These are phyloP conservation scores for Periplaneta americana DNA, from an alignment of 1,140 invertebrate species.

Conservation along the genomic window DNA sequence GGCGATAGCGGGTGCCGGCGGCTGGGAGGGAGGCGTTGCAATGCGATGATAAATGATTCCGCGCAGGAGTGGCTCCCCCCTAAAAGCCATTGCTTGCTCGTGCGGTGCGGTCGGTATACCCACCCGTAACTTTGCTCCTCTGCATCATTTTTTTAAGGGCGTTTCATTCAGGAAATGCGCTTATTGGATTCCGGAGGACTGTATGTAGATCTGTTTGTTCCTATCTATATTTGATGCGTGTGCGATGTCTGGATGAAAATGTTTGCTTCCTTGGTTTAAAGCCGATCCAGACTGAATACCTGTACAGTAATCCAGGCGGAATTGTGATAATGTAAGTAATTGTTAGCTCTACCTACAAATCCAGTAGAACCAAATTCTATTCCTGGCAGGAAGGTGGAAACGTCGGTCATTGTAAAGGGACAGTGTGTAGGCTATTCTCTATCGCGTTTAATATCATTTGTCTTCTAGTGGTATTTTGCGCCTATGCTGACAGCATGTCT, in stretches of 20 bases:
- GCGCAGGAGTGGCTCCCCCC: neutral
- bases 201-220: neutral
- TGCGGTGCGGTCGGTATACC: neutral
- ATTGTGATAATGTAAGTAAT: too few species aligned
- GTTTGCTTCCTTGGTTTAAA: neutral
- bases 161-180: neutral
- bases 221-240: neutral
- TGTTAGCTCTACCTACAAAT: too few species aligned
- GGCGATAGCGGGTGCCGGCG: neutral
- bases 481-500: too few species aligned
- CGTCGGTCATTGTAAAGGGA: too few species aligned
- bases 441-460: too few species aligned
- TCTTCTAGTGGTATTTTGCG: too few species aligned
- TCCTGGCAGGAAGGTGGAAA: too few species aligned
- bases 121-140: neutral
- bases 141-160: neutral
- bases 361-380: too few species aligned
- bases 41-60: neutral
- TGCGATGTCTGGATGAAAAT: neutral
- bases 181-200: neutral
- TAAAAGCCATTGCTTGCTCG: neutral
- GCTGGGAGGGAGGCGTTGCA: neutral
- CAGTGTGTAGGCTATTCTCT: too few species aligned
- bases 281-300: too few species aligned
- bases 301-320: too few species aligned